A percentile compares a stretch with the other conserved stretches of the same genome.
Conservation (phyloP, 2,888 invertebrate species). For the Erynnis tages region DNA sequence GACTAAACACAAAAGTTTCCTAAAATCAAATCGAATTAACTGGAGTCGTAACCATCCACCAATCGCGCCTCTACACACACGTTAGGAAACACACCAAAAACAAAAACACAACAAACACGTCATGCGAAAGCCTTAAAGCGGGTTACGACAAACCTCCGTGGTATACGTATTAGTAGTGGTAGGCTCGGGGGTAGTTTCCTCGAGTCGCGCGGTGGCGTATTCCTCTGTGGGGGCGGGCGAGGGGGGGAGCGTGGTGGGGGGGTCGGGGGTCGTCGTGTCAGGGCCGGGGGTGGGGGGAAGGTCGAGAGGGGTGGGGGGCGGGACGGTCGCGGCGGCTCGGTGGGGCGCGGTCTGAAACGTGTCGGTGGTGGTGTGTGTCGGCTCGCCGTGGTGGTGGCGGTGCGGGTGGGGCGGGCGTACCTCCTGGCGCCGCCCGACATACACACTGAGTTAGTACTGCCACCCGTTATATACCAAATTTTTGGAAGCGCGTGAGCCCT, state of each 20-base stretch:
- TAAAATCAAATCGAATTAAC: neutral
- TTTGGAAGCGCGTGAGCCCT: constrained; percentile 24
- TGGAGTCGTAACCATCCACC: constrained; percentile 1
- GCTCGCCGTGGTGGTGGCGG: constrained; percentile 75
- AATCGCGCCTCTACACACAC: constrained; percentile 10
- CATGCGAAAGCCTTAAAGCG: constrained; percentile 44
- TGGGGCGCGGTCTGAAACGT: constrained; percentile 71
- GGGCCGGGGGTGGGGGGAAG: constrained; percentile 42
- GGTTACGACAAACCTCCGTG: constrained; percentile 77
- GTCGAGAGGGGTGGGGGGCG: constrained; percentile 32
- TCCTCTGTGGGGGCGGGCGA: constrained; percentile 50
- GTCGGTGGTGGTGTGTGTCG: constrained; percentile 68
- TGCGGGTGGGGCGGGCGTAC: constrained; percentile 58
- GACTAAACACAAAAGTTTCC: neutral
- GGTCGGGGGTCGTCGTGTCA: too few species aligned
- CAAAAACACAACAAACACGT: constrained; percentile 29
- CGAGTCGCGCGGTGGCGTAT: constrained; percentile 36
- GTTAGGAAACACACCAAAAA: constrained; percentile 1
- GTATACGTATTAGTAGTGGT: constrained; percentile 70
- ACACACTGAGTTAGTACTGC: constrained; percentile 74
- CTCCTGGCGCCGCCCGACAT: constrained; percentile 67
- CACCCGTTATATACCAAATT: constrained; percentile 40
- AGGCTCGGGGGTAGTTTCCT: constrained; percentile 60
- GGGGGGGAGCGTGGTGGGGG: constrained; percentile 41
- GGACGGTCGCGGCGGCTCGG: constrained; percentile 44